phyloP scores from a whole-genome alignment of 2,113 vertebrate species.

The Brachypteracias leptosomus region DNA sequence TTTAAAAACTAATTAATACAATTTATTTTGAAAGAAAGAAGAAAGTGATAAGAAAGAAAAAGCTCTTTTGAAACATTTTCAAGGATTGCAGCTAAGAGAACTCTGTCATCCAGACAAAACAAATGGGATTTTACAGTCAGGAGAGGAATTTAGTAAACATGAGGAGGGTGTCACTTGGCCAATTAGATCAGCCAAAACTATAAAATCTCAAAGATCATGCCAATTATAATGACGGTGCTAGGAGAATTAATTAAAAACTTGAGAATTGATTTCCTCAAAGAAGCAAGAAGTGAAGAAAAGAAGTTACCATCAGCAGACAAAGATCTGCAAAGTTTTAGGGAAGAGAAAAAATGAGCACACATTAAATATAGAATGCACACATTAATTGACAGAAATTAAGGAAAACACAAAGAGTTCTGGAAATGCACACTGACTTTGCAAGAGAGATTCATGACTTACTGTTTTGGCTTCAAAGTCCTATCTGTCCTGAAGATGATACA shows the following conservation, averaged over 20 bases:
- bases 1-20: constrained; percentile 42
- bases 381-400: not conserved
- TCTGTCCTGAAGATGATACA: not conserved
- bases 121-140: not conserved
- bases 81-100: not conserved
- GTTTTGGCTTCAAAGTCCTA: constrained; percentile 4
- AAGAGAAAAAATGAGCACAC: not conserved
- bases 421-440: not conserved
- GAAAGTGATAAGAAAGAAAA: constrained; percentile 18
- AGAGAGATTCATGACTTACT: not conserved
- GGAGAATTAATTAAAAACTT: constrained; percentile 10
- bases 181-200: not conserved
- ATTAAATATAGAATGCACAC: not conserved
- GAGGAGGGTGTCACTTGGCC: not conserved
- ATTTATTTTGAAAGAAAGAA: constrained; percentile 15
- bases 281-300: not conserved
- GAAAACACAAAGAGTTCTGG: not conserved
- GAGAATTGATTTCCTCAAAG: constrained; percentile 5
- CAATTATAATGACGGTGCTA: not conserved
- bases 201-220: constrained; percentile 14
- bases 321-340: not conserved
- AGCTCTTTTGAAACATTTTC: not conserved
- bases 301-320: not conserved
- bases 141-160: constrained; percentile 41
- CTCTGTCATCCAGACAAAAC: not conserved